A percentile compares a stretch with the other conserved stretches of the same genome.
Evolutionary conservation across 2,797 vertebrate genomes (phyloP).

Genomic region (Protonibea diacanthus): DNA sequence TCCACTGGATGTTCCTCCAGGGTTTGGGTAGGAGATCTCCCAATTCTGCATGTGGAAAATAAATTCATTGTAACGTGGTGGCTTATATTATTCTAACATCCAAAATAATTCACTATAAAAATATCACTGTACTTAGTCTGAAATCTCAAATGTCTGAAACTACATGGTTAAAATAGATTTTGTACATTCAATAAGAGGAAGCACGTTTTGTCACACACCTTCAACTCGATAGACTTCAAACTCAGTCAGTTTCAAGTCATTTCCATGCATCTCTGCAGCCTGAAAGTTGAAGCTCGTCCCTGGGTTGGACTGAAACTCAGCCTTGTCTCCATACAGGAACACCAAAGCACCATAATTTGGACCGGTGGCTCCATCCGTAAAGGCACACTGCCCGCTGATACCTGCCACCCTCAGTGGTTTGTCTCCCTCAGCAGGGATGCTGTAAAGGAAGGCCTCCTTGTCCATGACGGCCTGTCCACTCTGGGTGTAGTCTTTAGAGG

Average conservation of each 20-base stretch:
- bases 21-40: slow-evolving; percentile 70
- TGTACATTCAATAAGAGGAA: not conserved
- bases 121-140: no score
- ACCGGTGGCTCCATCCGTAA: slow-evolving; percentile 32
- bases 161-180: not conserved
- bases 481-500: slow-evolving; percentile 60
- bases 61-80: not conserved
- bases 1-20: slow-evolving; percentile 77
- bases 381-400: slow-evolving; percentile 31
- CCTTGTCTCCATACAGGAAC: slow-evolving; percentile 42
- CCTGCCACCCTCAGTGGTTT: slow-evolving; percentile 57
- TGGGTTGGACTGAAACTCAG: slow-evolving; percentile 32
- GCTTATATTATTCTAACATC: not conserved
- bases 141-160: not conserved
- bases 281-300: slow-evolving; percentile 53
- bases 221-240: slow-evolving; percentile 77
- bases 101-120: not conserved
- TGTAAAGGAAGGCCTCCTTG: slow-evolving; percentile 76
- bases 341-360: slow-evolving; percentile 65
- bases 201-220: slow-evolving; percentile 53
- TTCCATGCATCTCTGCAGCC: slow-evolving; percentile 55
- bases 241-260: slow-evolving; percentile 61
- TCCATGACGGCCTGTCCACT: slow-evolving; percentile 21
- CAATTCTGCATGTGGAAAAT: slow-evolving; percentile 46
- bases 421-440: slow-evolving; percentile 36